Base-by-base conservation (phyloP, 2,888 invertebrate genomes). In the Drosophila siamana region DNA sequence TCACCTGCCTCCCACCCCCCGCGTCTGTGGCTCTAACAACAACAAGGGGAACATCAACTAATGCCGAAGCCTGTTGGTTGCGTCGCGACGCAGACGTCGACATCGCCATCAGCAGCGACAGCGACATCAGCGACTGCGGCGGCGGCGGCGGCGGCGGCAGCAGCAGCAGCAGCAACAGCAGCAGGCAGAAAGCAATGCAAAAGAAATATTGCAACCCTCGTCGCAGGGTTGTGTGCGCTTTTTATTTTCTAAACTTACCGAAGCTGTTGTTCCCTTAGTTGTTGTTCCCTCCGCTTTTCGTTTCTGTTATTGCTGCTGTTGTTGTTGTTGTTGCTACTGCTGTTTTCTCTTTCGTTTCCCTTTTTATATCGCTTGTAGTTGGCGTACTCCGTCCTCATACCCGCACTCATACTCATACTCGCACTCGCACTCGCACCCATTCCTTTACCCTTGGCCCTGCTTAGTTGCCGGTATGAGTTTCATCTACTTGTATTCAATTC, bases 181-280 rank as follows among this genome's bases (percentile, higher is more conserved):
- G 69, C 65, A 55, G 64, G 50, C 72, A 28, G 51, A 46, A 70
- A 51, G 63, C 69, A 80, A 80, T 80, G 87, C 87, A 83, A 74
- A 84, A 78, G 79, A 89, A 83, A 86, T 86, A 88, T 87, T 89
- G 87, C 91, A 90, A 90, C 90, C 90, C 90, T 89, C 90, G 73
- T 19, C 69, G 68, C 66, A 78, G 78, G 82, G 70, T 67, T 75
- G 68, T 78, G 73, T 80, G 81, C 74, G 68, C 73, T 71, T 73
- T 78, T 75, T 74, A 82, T 86, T 86, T 86, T 77, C 71, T 80
- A 78, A 75, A 78, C 78, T 78, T 68, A 50, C 69, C 61, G 56
- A 67, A 77, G 77, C 51, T 55, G 61, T 64, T 66, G 50, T 52
- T 63, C 40, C 52, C 47, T n/a, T 38, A 30, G 44, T 68, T 64